phyloP scores from a whole-genome alignment of 2,113 vertebrate species.

The Lophochroa leadbeateri region DNA sequence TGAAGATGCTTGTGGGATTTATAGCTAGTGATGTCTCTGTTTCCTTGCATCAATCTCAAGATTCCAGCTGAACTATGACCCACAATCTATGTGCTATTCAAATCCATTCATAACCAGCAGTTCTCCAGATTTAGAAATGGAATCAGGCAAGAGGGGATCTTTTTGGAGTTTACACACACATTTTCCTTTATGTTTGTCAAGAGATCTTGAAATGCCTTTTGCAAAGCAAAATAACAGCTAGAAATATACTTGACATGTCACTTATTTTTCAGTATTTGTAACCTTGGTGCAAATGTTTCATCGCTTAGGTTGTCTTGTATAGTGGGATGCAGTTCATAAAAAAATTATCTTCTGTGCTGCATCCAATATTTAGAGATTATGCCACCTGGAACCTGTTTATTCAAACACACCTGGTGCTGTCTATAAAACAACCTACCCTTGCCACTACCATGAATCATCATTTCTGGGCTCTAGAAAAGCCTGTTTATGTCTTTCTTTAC shows the following conservation, averaged over 20 bases:
- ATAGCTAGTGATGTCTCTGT: neutral
- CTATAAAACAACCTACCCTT: neutral
- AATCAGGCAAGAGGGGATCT: neutral
- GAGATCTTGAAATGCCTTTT: constrained; percentile 40
- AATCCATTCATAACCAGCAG: neutral
- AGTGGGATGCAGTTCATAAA: constrained; percentile 40
- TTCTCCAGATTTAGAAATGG: neutral
- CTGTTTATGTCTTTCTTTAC: neutral
- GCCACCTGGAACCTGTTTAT: constrained; percentile 51
- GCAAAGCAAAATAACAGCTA: constrained; percentile 42
- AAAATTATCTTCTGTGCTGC: constrained; percentile 42
- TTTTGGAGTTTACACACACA: neutral
- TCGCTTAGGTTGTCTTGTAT: neutral
- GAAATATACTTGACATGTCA: constrained; percentile 46
- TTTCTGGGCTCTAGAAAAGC: neutral
- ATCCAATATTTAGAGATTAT: constrained; percentile 33
- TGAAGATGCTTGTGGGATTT: neutral
- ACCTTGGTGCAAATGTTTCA: constrained; percentile 52
- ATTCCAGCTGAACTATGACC: neutral
- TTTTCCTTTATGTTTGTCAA: constrained; percentile 40
- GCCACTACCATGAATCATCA: neutral
- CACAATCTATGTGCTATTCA: neutral
- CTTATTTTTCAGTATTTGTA: constrained; percentile 63
- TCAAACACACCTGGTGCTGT: constrained; percentile 9
- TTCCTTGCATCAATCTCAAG: neutral